Evolutionary conservation across 2,888 invertebrate species (phyloP).

Genomic region (Pristionchus entomophagus): DNA sequence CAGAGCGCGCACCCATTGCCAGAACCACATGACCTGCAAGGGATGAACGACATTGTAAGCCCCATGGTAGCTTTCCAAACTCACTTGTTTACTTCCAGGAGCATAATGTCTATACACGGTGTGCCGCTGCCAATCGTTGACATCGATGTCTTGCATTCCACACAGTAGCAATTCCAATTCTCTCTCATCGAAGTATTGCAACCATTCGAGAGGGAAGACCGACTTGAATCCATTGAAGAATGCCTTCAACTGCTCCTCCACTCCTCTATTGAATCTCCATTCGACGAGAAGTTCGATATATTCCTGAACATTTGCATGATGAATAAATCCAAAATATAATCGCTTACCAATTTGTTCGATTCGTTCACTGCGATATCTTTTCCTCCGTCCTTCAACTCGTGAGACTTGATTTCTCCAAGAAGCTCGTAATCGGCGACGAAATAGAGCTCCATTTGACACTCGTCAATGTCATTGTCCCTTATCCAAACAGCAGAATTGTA

Average conservation of each 20-base stretch:
- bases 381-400: slow-evolving; percentile 93
- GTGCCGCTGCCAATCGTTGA: slow-evolving; percentile 98
- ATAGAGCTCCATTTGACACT: slow-evolving; percentile 92
- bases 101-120: slow-evolving; percentile 99
- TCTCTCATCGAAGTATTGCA: slow-evolving; percentile 98
- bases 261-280: slow-evolving; percentile 99
- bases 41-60: too few species aligned
- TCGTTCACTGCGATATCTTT: slow-evolving; percentile 91
- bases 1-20: slow-evolving; percentile 98
- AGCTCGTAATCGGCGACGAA: slow-evolving; percentile 98
- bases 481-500: slow-evolving; percentile 92
- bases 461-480: slow-evolving; percentile 87
- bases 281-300: slow-evolving; percentile 87
- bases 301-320: slow-evolving; percentile 51
- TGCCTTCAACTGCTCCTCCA: slow-evolving; percentile 97
- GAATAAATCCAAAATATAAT: too few species aligned
- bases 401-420: slow-evolving; percentile 87
- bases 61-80: too few species aligned
- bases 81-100: slow-evolving; percentile 90
- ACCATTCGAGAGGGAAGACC: slow-evolving; percentile 97
- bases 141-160: slow-evolving; percentile 98
- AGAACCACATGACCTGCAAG: slow-evolving; percentile 90
- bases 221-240: slow-evolving; percentile 99
- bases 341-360: slow-evolving; percentile 87
- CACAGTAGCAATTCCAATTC: slow-evolving; percentile 97